phyloP scores from a whole-genome alignment of 1,140 invertebrate genomes.

The Sarcophaga bullata region DNA sequence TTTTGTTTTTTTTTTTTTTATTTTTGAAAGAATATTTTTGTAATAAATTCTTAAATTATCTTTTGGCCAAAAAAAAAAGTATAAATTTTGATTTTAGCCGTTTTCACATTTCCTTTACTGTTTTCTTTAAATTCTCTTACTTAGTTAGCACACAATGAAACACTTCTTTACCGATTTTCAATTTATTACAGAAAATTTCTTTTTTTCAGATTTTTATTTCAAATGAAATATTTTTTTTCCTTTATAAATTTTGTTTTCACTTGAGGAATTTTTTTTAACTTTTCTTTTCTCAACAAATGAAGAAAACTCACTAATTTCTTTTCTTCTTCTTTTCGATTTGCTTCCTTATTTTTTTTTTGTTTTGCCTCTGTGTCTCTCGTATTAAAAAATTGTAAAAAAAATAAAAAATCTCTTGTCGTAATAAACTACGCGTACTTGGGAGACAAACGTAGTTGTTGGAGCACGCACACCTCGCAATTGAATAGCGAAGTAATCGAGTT shows the following conservation, averaged over 20 bases:
- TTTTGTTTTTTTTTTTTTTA: too few relatives aligned
- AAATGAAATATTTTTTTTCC: too few relatives aligned
- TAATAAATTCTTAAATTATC: too few relatives aligned
- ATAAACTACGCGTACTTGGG: not conserved
- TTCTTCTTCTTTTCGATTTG: not conserved
- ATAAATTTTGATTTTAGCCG: too few relatives aligned
- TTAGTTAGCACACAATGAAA: too few relatives aligned
- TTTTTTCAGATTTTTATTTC: too few relatives aligned
- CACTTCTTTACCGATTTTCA: too few relatives aligned
- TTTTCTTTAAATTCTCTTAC: too few relatives aligned
- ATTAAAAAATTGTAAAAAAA: not conserved
- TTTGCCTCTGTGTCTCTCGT: not conserved
- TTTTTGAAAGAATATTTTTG: too few relatives aligned
- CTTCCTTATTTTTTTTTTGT: not conserved
- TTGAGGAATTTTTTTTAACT: not conserved
- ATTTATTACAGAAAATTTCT: too few relatives aligned
- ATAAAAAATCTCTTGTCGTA: not conserved
- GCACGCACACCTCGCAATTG: constrained; percentile 32
- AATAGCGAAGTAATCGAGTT: constrained; percentile 12
- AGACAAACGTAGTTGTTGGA: constrained; percentile 22
- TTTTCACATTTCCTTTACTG: too few relatives aligned
- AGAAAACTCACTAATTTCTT: not conserved
- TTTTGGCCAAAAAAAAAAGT: too few relatives aligned
- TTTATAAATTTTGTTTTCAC: not conserved
- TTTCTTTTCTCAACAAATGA: not conserved